Evolutionary conservation across 2,888 invertebrate genomes (phyloP).

Genomic region (Cantharis lateralis): DNA sequence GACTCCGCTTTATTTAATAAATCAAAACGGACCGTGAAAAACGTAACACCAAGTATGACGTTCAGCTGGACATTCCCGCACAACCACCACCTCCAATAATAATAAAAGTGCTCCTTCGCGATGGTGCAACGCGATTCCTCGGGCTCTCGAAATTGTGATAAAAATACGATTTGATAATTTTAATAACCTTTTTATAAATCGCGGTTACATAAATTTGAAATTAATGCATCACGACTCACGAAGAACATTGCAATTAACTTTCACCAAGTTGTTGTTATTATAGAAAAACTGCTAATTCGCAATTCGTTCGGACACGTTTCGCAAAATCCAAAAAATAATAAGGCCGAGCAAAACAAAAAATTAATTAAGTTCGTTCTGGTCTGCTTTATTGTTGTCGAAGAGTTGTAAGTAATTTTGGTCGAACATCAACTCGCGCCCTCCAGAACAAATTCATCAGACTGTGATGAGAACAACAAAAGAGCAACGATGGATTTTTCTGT

Average conservation of each 20-base stretch:
- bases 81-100: too few species aligned
- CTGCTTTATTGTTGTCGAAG: constrained; percentile 10
- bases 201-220: constrained; percentile 17
- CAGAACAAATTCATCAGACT: constrained; percentile 30
- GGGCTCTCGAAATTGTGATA: not conserved
- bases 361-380: constrained; percentile 13
- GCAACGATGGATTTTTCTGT: not conserved
- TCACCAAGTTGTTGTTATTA: not conserved
- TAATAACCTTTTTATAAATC: constrained; percentile 15
- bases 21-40: not conserved
- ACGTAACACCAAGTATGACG: not conserved
- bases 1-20: not conserved
- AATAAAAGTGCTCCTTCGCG: not conserved
- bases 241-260: not conserved
- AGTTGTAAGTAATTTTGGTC: constrained; percentile 18
- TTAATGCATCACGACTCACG: constrained; percentile 21
- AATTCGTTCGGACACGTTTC: not conserved
- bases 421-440: constrained; percentile 1
- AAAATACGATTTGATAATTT: not conserved
- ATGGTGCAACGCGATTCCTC: not conserved
- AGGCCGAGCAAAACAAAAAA: constrained; percentile 16
- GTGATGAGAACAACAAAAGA: constrained; percentile 19
- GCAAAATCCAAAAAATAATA: constrained; percentile 1
- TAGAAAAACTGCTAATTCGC: not conserved
- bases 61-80: not conserved